Evolutionary conservation across 2,797 vertebrate genomes (phyloP), one percentile per base, ranked within the genome.

Genomic region (Poeciliopsis paucimaculata): DNA sequence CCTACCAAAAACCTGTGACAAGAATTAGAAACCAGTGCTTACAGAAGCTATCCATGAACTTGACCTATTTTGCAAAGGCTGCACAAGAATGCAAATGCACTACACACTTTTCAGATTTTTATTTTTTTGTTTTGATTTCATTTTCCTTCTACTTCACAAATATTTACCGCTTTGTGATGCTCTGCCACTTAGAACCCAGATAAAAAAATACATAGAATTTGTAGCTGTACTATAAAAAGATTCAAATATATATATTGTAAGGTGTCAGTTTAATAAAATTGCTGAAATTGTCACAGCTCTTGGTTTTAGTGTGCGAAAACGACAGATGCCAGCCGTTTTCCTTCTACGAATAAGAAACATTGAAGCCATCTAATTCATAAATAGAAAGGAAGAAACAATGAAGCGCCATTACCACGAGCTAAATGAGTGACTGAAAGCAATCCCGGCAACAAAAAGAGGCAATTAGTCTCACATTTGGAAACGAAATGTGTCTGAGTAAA

Each of bases 401-500:
- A 64, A 8, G 23, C 23, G 36, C 31, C 45, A 60, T 20, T 82
- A 73, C 55, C 8, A 71, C 41, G 23, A 71, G 68, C 68, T 71
- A 28, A 57, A 81, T 12, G 47, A 80, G 45, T 62, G 60, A 81
- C 71, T 84, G 72, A 5, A 84, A 81, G 79, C 88, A 84, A 78
- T 83, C 79, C 80, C 18, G 2, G 53, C 43, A 57, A 80, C 80
- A 86, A 86, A 84, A 85, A 77, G 84, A 92, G 73, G 55, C 80
- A 90, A 90, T 91, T 87, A 86, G 53, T 79, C 73, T 10, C 78
- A 45, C 68, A 45, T 71, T 71, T 28, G 68, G 41, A 45, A n/a
- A 41, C 13, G 6, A 45, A 71, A 45, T 28, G 68, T 71, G 68
- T 45, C 39, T n/a, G 26, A 46, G 77, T 73, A 77, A 79, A 84